phyloP scores from a whole-genome alignment of 2,113 vertebrate genomes.

The Melanocharis versteri region DNA sequence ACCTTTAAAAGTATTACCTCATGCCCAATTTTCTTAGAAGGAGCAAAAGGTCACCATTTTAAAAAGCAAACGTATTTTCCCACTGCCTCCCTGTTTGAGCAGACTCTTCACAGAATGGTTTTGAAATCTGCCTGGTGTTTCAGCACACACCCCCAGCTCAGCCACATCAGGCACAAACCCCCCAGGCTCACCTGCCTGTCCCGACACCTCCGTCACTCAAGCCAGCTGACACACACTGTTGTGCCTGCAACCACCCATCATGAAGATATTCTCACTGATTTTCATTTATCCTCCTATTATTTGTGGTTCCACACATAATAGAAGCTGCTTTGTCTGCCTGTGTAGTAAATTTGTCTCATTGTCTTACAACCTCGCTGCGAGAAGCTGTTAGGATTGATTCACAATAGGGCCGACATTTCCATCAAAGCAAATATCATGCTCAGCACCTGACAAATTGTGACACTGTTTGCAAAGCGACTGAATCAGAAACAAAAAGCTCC shows the following conservation, averaged over 20 bases:
- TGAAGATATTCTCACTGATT: slow-evolving; percentile 42
- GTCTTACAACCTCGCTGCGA: slow-evolving; percentile 64
- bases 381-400: slow-evolving; percentile 60
- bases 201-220: background rate
- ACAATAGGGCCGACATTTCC: slow-evolving; percentile 55
- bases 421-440: slow-evolving; percentile 47
- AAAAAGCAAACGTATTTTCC: background rate
- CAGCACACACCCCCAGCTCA: background rate
- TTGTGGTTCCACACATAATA: slow-evolving; percentile 68
- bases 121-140: background rate
- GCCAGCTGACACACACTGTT: slow-evolving; percentile 22
- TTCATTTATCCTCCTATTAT: slow-evolving; percentile 61
- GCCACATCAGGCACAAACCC: background rate
- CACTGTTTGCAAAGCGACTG: background rate
- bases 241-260: background rate
- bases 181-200: background rate
- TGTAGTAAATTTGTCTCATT: slow-evolving; percentile 64
- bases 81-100: background rate
- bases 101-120: background rate
- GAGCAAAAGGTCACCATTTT: background rate
- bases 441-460: slow-evolving; percentile 46
- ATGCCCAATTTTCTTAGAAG: background rate
- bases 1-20: background rate
- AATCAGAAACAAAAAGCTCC: slow-evolving; percentile 34
- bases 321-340: slow-evolving; percentile 57